Evolutionary conservation across 2,113 vertebrate genomes (phyloP).

Genomic region (Megaceryle maxima): DNA sequence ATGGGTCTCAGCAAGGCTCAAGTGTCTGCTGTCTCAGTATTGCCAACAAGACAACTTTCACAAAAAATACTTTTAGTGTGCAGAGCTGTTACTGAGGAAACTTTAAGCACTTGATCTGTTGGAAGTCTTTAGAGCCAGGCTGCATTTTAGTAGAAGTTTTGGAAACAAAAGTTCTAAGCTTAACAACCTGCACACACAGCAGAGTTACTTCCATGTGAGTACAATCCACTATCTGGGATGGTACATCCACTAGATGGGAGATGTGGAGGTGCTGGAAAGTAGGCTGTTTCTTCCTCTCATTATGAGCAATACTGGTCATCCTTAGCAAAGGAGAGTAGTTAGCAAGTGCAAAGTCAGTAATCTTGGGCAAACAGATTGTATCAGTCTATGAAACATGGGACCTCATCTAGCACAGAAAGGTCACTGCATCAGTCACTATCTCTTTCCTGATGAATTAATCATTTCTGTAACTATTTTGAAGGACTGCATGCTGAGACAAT

Average conservation of each 20-base stretch:
- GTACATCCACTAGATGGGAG: neutral
- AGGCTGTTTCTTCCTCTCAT: neutral
- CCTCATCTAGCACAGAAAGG: neutral
- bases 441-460: neutral
- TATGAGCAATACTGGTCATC: neutral
- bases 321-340: neutral
- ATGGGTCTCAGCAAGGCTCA: neutral
- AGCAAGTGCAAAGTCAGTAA: neutral
- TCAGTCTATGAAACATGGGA: fast-evolving
- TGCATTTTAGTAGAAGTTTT: neutral
- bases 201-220: neutral
- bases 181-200: neutral
- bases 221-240: neutral
- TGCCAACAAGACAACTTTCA: neutral
- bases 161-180: neutral
- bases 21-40: neutral
- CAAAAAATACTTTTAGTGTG: neutral
- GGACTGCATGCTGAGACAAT: neutral
- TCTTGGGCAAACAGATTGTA: neutral
- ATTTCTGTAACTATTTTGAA: neutral
- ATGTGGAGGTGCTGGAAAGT: neutral
- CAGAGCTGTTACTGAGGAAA: neutral
- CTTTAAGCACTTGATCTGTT: neutral
- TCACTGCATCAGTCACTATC: fast-evolving
- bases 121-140: neutral